Conservation (phyloP, 2,888 invertebrate species). For the Machimus atricapillus region DNA sequence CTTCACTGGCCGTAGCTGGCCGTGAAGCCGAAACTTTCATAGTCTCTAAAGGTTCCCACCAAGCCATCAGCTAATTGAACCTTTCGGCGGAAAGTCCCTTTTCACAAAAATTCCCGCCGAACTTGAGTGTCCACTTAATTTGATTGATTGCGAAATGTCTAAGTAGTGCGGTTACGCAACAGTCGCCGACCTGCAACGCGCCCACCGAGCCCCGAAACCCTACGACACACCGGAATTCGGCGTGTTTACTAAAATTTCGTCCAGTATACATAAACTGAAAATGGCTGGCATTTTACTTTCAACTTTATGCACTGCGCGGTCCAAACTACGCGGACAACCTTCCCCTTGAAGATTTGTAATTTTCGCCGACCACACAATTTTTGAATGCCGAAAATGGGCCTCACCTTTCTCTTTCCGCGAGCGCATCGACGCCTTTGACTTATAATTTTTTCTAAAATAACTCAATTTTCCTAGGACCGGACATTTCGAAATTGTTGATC, state of each 20-base stretch:
- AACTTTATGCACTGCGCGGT: neutral
- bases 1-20: neutral
- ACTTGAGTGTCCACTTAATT: neutral
- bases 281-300: conserved; percentile 10
- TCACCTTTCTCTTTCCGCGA: conserved; percentile 8
- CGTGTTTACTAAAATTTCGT: neutral
- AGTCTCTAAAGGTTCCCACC: neutral
- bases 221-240: neutral
- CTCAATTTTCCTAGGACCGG: neutral
- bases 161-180: neutral
- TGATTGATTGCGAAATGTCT: neutral
- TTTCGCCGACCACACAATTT: neutral
- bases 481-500: neutral
- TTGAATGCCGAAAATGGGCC: conserved; percentile 8
- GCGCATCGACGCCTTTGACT: neutral
- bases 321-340: conserved; percentile 8
- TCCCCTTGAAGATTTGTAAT: conserved; percentile 22
- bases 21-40: neutral
- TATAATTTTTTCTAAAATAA: neutral
- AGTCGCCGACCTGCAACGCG: neutral
- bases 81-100: neutral
- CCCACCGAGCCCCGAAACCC: neutral
- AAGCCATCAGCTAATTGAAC: neutral
- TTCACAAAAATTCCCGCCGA: neutral
- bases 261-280: neutral